Percentiles rank a stretch among this genome's conserved stretches.
phyloP scores from a whole-genome alignment of 2,888 invertebrate genomes.

The Argyra leucocephala region DNA sequence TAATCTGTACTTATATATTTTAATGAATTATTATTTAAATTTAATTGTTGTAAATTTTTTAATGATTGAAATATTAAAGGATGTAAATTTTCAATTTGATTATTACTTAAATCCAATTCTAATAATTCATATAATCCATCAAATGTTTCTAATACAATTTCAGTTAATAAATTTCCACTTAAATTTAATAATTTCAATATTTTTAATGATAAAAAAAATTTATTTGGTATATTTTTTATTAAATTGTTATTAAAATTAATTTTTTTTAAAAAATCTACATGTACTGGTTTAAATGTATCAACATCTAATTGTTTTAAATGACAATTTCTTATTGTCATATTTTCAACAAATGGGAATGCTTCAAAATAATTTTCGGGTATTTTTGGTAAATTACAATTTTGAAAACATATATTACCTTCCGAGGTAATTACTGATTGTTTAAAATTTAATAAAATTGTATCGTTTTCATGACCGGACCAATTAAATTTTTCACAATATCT shows the following conservation, averaged over 20 bases:
- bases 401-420: constrained; percentile 5
- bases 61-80: background rate
- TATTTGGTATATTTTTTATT: background rate
- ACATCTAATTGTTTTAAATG: background rate
- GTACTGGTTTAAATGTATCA: background rate
- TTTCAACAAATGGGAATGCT: constrained; percentile 8
- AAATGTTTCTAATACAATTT: background rate
- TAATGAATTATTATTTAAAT: background rate
- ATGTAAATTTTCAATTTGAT: background rate
- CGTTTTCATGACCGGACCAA: background rate
- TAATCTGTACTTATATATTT: background rate
- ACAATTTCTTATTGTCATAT: constrained; percentile 10
- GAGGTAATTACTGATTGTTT: background rate
- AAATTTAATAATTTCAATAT: background rate
- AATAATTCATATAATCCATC: background rate
- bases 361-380: constrained; percentile 9
- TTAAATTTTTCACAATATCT: constrained; percentile 9
- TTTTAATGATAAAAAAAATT: background rate
- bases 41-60: background rate
- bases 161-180: constrained; percentile 5
- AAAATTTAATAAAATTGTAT: constrained; percentile 10
- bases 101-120: background rate
- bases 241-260: background rate
- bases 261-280: background rate
- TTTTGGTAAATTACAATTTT: constrained; percentile 9